Conservation (phyloP, 2,113 vertebrate genomes). For the Euleptes europaea region DNA sequence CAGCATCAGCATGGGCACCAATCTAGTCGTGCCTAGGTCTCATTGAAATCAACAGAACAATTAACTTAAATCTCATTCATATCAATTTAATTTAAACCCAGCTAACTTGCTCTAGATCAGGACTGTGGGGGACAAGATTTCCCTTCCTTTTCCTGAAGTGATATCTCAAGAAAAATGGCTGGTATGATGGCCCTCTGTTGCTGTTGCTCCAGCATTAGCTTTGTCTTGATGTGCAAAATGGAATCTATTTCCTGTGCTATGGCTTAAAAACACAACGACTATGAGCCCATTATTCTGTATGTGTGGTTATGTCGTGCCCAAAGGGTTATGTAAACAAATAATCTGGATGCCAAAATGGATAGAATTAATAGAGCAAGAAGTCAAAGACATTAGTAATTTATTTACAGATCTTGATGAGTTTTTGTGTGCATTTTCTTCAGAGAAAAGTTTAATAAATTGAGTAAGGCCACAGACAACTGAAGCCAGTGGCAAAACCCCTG, state of each 20-base stretch:
- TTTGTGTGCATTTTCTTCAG: background rate
- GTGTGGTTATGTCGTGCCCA: background rate
- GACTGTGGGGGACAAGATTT: background rate
- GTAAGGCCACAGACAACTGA: background rate
- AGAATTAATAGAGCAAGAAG: slow-evolving; percentile 12
- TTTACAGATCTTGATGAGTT: background rate
- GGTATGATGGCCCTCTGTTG: background rate
- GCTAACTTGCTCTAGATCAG: background rate
- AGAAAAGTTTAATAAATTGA: background rate
- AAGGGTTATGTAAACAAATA: background rate
- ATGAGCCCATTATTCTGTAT: background rate
- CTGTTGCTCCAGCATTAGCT: background rate
- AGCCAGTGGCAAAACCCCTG: background rate
- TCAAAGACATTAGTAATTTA: slow-evolving; percentile 7
- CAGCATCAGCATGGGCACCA: background rate
- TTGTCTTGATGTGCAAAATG: background rate
- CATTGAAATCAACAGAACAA: background rate
- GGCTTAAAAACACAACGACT: background rate
- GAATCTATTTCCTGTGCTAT: background rate
- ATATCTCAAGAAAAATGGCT: background rate
- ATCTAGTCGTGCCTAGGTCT: background rate
- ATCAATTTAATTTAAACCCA: background rate
- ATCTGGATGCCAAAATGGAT: background rate
- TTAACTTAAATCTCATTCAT: background rate
- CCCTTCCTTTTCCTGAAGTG: background rate